Evolutionary conservation across 1,140 invertebrate species (phyloP).

Genomic region (Dreissena polymorpha): DNA sequence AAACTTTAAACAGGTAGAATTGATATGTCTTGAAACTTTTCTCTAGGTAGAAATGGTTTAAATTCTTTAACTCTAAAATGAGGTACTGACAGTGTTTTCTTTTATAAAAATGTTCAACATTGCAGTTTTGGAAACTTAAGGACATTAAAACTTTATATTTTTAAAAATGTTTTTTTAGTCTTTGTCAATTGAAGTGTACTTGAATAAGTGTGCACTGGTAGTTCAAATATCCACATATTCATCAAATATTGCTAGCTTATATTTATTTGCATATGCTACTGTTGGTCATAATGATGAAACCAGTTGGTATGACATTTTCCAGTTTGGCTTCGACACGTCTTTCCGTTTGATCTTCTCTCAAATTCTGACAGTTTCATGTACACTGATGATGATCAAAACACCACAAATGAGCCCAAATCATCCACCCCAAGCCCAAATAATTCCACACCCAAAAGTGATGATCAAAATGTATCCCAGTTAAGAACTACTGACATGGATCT

Average conservation of each 20-base stretch:
- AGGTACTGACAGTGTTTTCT: not conserved
- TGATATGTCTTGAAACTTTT: not conserved
- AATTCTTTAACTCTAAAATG: too few species aligned
- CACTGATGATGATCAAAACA: constrained; percentile 1
- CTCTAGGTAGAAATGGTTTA: not conserved
- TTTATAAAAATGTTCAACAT: not conserved
- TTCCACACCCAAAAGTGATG: not conserved
- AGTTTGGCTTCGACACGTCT: constrained; percentile 42
- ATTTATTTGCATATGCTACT: too few species aligned
- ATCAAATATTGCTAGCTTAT: too few species aligned
- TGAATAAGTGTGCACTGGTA: too few species aligned
- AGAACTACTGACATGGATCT: too few species aligned
- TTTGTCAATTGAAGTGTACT: too few species aligned
- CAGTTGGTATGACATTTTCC: constrained; percentile 1
- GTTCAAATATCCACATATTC: too few species aligned
- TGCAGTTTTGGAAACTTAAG: too few species aligned
- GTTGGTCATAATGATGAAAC: too few species aligned
- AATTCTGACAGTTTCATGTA: constrained; percentile 36
- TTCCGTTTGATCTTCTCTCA: constrained; percentile 46
- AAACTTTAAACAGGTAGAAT: not conserved
- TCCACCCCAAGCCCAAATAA: constrained; percentile 19
- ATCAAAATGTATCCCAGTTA: too few species aligned
- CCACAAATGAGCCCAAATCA: constrained; percentile 20
- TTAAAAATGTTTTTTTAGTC: too few species aligned
- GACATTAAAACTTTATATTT: too few species aligned